Base-by-base conservation (phyloP, 2,113 vertebrate species). In the Pleuronectes platessa region DNA sequence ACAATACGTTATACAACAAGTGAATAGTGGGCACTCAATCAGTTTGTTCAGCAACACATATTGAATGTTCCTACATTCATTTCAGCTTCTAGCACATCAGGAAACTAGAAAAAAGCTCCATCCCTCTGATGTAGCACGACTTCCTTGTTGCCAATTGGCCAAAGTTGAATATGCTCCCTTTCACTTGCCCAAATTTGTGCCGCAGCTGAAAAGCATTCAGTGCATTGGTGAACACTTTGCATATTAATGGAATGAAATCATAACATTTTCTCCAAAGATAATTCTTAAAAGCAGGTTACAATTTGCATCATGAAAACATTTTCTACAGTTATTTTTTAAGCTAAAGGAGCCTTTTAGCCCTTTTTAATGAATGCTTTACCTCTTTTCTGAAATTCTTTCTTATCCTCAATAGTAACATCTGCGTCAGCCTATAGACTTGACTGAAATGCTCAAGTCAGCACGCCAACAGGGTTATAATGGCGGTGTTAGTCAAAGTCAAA, bases 101-200 rank as follows among this genome's bases (percentile, higher is more conserved):
- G 51, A n/a, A 54, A 54, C 6, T n/a, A 54, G 17, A 3, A 51
- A 51, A 17, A 47, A 47, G 45, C 45, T 4, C 45, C 15, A 17
- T 47, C 45, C 49, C 17, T 18, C 49, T 2, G 49, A 51, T 55
- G n/a, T 23, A 11, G 53, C 53, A 11, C 4, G 5, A 23, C 54
- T 24, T 56, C 11, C 54, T 56, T 61, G 60, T 61, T 40, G 66
- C 40, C 13, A 68, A 40, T n/a, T 23, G 53, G 51, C 60, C 26
- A 31, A 18, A 60, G 7, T 31, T 60, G 26, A 31, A 60, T 5
- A 27, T 54, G 7, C 20, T 10, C 18, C 51, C 51, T 21, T 54
- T 54, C 18, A 54, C 51, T 60, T 18, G 14, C 42, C 18, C 12
- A 15, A 14, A 47, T 47, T 24, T 65, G 5, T 11, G 9, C n/a